Base-by-base conservation (phyloP, 2,113 vertebrate species). In the Lophius piscatorius region DNA sequence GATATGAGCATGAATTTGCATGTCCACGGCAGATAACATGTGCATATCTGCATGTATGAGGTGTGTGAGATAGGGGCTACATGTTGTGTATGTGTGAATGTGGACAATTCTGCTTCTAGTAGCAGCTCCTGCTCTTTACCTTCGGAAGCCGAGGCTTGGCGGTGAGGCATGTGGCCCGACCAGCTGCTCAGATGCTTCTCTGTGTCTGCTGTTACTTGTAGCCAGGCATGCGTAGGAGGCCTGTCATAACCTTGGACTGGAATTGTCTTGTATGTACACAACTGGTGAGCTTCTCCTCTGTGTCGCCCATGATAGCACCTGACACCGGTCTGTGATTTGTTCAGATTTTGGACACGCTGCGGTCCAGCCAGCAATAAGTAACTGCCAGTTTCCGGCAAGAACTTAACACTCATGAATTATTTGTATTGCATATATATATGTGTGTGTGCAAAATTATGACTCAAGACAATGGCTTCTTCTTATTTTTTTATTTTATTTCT, bases 211-310 rank as follows among this genome's bases (percentile, higher is more conserved):
- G 78, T 69, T 63, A 18, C 65, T 72, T 77, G 72, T 75, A 63
- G 69, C 11, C 56, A 64, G 20, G 64, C 69, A 13, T 57, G 21
- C 12, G 16, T 60, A 81, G 76, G 65, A 48, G 66, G 63, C 52
- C 48, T 18, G 67, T 80, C 77, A 75, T 78, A 80, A 71, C 75
- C 80, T 63, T 55, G 67, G 70, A 68, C 72, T 78, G 63, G 70
- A 83, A 81, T 74, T 75, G 76, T 80, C 85, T 70, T 67, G 58
- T 86, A 50, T 85, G 74, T 85, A 78, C 82, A 82, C 86, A 88
- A 82, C 86, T 80, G 82, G 68, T 74, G 68, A 69, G 70, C 76
- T 21, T 71, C 51, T 54, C 8, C 61, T 72, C 57, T 78, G 70
- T 81, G 80, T 74, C 48, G 49, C 35, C 60, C 41, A 50, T 71